Percentiles rank a stretch among this genome's conserved stretches.
Conservation (phyloP, 2,797 vertebrate genomes). For the Zonotrichia albicollis region DNA sequence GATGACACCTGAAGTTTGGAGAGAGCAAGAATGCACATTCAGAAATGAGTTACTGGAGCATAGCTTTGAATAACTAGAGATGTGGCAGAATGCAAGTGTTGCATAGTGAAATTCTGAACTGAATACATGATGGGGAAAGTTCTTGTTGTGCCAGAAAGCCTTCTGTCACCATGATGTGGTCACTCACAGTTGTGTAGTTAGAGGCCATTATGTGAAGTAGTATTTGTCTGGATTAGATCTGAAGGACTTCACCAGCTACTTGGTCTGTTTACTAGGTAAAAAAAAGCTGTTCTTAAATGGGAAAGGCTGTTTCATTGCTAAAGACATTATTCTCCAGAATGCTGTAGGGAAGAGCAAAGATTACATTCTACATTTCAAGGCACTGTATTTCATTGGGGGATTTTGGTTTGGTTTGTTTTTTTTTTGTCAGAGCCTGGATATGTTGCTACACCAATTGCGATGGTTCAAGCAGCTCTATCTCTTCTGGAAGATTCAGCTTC, state of each 20-base stretch:
- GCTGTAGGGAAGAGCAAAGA: neutral
- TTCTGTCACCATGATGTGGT: neutral
- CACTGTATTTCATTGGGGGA: neutral
- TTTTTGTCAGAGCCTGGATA: conserved; percentile 85
- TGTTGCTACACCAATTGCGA: conserved; percentile 88
- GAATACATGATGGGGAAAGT: neutral
- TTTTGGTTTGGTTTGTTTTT: neutral
- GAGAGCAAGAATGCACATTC: neutral
- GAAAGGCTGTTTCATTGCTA: neutral
- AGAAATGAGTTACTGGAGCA: neutral
- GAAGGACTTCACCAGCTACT: neutral
- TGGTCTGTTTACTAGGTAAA: neutral
- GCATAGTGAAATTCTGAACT: neutral
- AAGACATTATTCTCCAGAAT: neutral
- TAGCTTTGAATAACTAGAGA: neutral
- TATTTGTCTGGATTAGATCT: neutral
- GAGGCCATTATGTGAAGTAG: neutral
- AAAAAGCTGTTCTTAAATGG: neutral
- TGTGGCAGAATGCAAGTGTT: neutral
- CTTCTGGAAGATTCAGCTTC: conserved; percentile 85
- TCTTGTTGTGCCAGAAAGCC: neutral
- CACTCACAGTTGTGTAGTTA: neutral
- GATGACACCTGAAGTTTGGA: neutral
- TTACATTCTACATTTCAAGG: neutral
- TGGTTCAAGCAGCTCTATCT: conserved; percentile 92